Evolutionary conservation across 2,113 vertebrate genomes (phyloP).

Genomic region (Psephotus haematonotus): DNA sequence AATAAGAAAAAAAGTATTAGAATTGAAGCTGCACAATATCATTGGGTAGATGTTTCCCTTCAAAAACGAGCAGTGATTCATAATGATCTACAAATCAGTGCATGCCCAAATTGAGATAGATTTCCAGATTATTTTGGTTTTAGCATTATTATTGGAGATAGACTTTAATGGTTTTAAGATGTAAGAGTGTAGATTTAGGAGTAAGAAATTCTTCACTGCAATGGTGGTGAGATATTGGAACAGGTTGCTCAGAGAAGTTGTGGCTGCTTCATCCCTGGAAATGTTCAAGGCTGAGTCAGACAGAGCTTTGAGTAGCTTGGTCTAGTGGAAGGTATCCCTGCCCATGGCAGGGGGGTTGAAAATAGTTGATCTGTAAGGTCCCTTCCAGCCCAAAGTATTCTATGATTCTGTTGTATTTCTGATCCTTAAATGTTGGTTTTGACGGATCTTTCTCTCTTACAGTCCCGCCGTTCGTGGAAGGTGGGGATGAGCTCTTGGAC

Average conservation of each 20-base stretch:
- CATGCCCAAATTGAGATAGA: neutral
- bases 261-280: neutral
- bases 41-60: neutral
- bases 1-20: neutral
- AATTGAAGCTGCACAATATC: neutral
- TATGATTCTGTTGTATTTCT: neutral
- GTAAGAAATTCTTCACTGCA: neutral
- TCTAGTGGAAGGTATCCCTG: neutral
- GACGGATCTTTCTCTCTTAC: neutral
- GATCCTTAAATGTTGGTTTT: neutral
- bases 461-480: slow-evolving; percentile 90
- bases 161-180: neutral
- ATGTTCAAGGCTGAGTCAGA: neutral
- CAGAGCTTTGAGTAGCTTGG: neutral
- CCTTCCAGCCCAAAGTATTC: neutral
- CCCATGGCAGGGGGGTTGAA: neutral
- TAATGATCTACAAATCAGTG: neutral
- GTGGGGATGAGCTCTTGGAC: slow-evolving; percentile 78
- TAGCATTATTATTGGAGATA: neutral
- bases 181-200: neutral
- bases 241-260: neutral
- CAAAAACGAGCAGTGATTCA: neutral
- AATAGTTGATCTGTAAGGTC: neutral
- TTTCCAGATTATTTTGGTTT: neutral
- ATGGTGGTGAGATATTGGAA: neutral